These are phyloP conservation scores for Petroica traversi DNA, from an alignment of 2,113 vertebrate genomes.

Conservation along the genomic window DNA sequence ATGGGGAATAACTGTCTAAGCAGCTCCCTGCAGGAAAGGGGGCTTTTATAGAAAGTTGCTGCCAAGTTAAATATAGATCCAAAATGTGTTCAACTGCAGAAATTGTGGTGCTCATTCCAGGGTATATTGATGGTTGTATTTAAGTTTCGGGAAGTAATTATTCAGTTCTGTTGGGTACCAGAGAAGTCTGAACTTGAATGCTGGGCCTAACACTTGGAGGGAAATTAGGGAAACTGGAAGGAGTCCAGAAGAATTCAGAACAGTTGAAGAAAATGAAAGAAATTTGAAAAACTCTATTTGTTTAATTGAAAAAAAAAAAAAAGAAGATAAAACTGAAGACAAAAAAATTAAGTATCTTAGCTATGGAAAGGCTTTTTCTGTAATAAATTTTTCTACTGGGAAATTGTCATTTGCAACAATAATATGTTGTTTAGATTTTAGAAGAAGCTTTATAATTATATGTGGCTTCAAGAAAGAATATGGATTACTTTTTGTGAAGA, in stretches of 20 bases:
- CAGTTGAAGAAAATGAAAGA: background rate
- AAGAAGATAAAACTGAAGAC: background rate
- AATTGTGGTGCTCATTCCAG: background rate
- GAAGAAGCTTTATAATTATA: background rate
- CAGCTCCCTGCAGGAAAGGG: background rate
- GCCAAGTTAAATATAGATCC: constrained; percentile 6
- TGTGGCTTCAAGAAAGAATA: background rate
- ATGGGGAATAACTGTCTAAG: background rate
- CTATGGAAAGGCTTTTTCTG: background rate
- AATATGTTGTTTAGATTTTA: background rate
- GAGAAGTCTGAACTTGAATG: background rate
- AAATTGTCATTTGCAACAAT: background rate
- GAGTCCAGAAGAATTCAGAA: background rate
- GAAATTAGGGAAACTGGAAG: background rate
- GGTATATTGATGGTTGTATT: background rate
- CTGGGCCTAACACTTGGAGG: background rate
- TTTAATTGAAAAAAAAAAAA: background rate
- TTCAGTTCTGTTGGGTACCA: background rate
- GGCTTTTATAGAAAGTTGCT: background rate
- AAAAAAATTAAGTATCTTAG: background rate
- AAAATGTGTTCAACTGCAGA: background rate
- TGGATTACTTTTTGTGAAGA: background rate
- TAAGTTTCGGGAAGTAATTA: background rate
- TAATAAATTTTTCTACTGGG: background rate
- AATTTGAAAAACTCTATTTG: background rate